phyloP scores from a whole-genome alignment of 2,113 vertebrate species.

The Aspiorhynchus laticeps region DNA sequence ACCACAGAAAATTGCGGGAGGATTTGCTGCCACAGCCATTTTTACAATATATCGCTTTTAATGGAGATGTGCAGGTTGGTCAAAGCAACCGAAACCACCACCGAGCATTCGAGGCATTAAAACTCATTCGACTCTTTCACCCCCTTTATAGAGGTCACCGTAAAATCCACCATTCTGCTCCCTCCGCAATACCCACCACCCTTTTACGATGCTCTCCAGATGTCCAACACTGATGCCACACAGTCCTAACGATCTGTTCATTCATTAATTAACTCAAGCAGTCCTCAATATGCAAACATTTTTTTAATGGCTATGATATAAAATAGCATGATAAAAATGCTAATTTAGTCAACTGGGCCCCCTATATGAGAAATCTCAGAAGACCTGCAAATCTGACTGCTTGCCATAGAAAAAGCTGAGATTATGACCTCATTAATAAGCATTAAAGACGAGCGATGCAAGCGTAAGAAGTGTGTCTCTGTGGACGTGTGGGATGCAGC shows the following conservation, averaged over 20 bases:
- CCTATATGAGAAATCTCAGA: conserved; percentile 11
- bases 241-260: not conserved
- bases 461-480: conserved; percentile 6
- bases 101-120: not conserved
- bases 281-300: conserved; percentile 28
- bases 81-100: not conserved
- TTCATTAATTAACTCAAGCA: conserved; percentile 17
- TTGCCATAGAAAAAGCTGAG: conserved; percentile 50
- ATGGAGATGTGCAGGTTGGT: not conserved
- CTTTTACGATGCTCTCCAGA: conserved; percentile 18
- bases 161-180: not conserved
- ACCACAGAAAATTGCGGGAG: not conserved
- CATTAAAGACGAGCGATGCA: conserved; percentile 50
- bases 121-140: not conserved
- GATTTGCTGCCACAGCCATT: conserved; percentile 20
- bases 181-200: not conserved
- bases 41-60: not conserved
- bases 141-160: not conserved
- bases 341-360: conserved; percentile 19
- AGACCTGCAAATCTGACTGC: conserved; percentile 44
- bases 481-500: conserved; percentile 48
- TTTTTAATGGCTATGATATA: conserved; percentile 14
- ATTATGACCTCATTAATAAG: conserved; percentile 64
- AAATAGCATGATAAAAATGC: conserved; percentile 13
- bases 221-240: conserved; percentile 1